Conservation (phyloP, 2,113 vertebrate species). For the Phyllopteryx taeniolatus region DNA sequence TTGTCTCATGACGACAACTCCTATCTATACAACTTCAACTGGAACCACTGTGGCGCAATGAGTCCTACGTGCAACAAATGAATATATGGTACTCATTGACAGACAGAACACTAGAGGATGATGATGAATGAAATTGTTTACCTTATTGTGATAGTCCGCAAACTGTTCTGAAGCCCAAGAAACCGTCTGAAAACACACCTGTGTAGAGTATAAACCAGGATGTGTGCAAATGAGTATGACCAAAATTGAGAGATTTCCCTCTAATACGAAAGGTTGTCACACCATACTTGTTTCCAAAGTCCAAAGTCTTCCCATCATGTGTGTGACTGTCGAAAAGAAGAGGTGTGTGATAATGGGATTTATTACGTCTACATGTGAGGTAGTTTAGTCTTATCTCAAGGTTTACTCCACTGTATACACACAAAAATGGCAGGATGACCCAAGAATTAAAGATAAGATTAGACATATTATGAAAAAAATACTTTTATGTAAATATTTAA, state of each 20-base stretch:
- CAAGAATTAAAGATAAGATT: not conserved
- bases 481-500: no score
- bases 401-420: conserved; percentile 6
- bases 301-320: conserved; percentile 29
- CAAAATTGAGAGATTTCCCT: not conserved
- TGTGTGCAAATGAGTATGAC: not conserved
- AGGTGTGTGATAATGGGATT: conserved; percentile 5
- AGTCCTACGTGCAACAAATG: conserved; percentile 45
- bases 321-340: not conserved
- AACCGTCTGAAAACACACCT: conserved; percentile 9
- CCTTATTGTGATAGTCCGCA: not conserved
- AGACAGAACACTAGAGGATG: not conserved
- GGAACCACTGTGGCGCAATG: conserved; percentile 88
- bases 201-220: not conserved
- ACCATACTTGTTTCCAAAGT: conserved; percentile 28
- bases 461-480: not conserved
- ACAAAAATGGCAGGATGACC: conserved; percentile 1
- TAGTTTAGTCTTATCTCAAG: conserved; percentile 51
- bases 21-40: conserved; percentile 90
- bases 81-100: no score
- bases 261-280: not conserved
- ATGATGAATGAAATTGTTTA: not conserved
- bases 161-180: conserved; percentile 24
- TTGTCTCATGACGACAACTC: conserved; percentile 80
- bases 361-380: conserved; percentile 19